Percentiles rank a stretch among this genome's conserved stretches.
phyloP scores from a whole-genome alignment of 2,888 invertebrate genomes.

The Hydrotaea cyrtoneurina region DNA sequence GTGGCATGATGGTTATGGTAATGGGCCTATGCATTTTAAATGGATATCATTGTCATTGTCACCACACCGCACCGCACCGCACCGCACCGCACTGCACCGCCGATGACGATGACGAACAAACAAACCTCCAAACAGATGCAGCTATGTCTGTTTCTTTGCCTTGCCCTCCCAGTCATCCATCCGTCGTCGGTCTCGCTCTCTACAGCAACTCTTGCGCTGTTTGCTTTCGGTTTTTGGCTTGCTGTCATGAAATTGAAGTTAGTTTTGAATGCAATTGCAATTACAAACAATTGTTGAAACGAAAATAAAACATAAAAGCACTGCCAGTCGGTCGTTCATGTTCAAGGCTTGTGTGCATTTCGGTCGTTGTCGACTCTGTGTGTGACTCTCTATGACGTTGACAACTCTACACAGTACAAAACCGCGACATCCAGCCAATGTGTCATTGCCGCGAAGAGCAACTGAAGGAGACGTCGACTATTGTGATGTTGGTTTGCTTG shows the following conservation, averaged over 20 bases:
- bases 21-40: conserved; percentile 51
- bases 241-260: conserved; percentile 6
- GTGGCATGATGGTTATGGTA: conserved; percentile 61
- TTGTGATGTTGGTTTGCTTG: conserved; percentile 48
- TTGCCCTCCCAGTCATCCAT: not conserved
- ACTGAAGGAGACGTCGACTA: conserved; percentile 58
- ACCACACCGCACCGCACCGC: too few relatives aligned
- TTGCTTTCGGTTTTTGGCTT: not conserved
- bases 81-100: too few relatives aligned
- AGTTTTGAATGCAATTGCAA: conserved; percentile 54
- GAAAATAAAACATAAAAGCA: not conserved
- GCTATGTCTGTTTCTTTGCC: not conserved
- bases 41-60: conserved; percentile 47
- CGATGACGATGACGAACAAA: not conserved
- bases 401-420: conserved; percentile 45
- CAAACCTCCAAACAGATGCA: conserved; percentile 23
- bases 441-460: conserved; percentile 44
- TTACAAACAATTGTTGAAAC: conserved; percentile 62
- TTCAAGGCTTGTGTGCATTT: conserved; percentile 33
- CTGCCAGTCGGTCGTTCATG: not conserved
- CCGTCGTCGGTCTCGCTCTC: not conserved
- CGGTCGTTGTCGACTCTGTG: conserved; percentile 37
- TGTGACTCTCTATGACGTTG: conserved; percentile 60
- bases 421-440: conserved; percentile 44
- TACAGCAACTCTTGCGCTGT: not conserved